Conservation (phyloP, 2,797 vertebrate species). For the Gouania willdenowi region DNA sequence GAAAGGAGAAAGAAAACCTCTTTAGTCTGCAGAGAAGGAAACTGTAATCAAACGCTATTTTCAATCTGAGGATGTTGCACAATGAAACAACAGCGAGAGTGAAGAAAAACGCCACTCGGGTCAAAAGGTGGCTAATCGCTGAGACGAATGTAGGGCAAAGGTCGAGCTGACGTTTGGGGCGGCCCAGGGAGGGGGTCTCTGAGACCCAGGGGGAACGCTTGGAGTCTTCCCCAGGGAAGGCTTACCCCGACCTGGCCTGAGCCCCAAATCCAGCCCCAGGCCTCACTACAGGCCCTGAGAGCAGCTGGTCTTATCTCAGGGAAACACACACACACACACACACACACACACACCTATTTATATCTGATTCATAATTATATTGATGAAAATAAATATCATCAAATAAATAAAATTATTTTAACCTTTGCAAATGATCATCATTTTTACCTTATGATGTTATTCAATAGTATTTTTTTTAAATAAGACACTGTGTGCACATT, state of each 20-base stretch:
- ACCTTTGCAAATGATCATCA: too few relatives aligned
- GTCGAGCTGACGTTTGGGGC: conserved; percentile 29
- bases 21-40: too few relatives aligned
- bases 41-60: too few relatives aligned
- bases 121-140: conserved; percentile 42
- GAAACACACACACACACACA: conserved; percentile 62
- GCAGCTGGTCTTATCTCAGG: conserved; percentile 68
- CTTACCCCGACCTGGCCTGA: conserved; percentile 37
- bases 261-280: conserved; percentile 50
- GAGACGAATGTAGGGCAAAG: conserved; percentile 63
- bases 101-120: conserved; percentile 19
- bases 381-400: too few relatives aligned
- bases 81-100: conserved; percentile 40
- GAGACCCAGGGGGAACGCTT: conserved; percentile 43
- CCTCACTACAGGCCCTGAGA: conserved; percentile 58
- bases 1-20: too few relatives aligned
- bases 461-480: too few relatives aligned
- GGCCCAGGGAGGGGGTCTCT: conserved; percentile 11
- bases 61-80: conserved; percentile 32
- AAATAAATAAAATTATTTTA: too few relatives aligned
- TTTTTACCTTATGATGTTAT: too few relatives aligned
- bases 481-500: too few relatives aligned
- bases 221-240: conserved; percentile 13
- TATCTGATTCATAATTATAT: too few relatives aligned
- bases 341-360: conserved; percentile 7